A percentile compares a stretch with the other conserved stretches of the same genome.
Evolutionary conservation across 2,797 vertebrate genomes (phyloP).

Genomic region (Lutjanus argentimaculatus): DNA sequence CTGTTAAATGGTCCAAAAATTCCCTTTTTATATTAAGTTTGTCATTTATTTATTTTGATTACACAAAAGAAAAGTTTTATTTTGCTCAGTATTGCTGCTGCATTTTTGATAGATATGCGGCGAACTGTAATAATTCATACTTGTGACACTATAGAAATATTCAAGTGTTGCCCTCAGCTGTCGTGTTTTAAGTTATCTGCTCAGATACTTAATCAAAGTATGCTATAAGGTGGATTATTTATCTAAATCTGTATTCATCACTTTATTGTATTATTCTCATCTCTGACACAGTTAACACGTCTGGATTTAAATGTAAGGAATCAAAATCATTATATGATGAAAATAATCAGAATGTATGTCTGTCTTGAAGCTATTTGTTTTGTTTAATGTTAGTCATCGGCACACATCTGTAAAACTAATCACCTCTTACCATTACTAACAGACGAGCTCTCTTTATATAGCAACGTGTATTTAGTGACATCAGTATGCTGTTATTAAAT

Average conservation of each 20-base stretch:
- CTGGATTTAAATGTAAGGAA: conserved; percentile 35
- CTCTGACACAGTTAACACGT: conserved; percentile 20
- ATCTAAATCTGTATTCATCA: conserved; percentile 40
- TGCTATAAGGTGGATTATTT: conserved; percentile 27
- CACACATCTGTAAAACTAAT: conserved; percentile 48
- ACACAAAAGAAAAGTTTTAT: conserved; percentile 18
- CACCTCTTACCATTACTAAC: conserved; percentile 42
- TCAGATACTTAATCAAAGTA: conserved; percentile 20
- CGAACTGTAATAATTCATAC: conserved; percentile 35
- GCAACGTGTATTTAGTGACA: conserved; percentile 52
- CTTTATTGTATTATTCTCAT: conserved; percentile 30
- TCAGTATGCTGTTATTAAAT: conserved; percentile 60
- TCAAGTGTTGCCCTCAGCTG: conserved; percentile 12
- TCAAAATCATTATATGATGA: conserved; percentile 34
- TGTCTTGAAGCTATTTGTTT: conserved; percentile 41
- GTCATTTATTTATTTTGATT: conserved; percentile 66
- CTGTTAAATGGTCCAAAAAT: conserved; percentile 32
- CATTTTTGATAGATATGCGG: conserved; percentile 39
- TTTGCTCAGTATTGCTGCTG: conserved; percentile 46
- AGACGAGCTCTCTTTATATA: conserved; percentile 31
- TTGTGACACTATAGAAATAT: conserved; percentile 36
- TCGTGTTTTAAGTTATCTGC: conserved; percentile 1
- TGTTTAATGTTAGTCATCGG: conserved; percentile 27
- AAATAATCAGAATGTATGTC: conserved; percentile 26
- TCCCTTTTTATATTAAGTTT: conserved; percentile 31